Base-by-base conservation (phyloP, 2,797 vertebrate genomes). In the Nannoperca obscura region DNA sequence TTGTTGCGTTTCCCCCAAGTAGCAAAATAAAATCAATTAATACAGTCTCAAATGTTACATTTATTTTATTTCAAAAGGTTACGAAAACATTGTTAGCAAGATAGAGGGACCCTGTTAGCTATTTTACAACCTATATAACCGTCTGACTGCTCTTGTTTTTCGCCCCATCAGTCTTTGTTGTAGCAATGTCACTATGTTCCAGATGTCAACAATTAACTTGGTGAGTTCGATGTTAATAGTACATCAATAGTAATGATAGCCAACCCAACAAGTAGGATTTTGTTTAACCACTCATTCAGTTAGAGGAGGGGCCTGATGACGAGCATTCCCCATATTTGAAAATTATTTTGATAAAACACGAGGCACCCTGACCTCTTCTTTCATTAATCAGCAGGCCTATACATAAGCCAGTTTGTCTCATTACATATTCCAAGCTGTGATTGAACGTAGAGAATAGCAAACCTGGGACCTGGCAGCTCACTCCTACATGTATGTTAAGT, bases 301-400 rank as follows among this genome's bases (percentile, higher is more conserved):
- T 49, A 34, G 38, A 71, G 52, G 44, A 38, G 50, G 42, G 50
- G 68, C 58, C 69, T 53, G 71, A 83, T 85, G 75, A 74, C 65
- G 64, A 87, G 66, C 54, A 81, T 54, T 60, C 78, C 52, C 77
- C 81, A 78, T 71, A 73, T 77, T 85, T 66, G 63, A 82, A 80
- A 32, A 32, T 32, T 5, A 32, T 32, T 5, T 6, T 32, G 32
- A 32, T 32, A 32, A 32, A 32, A 32, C 32, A 32, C 32, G 32
- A 32, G 32, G 32, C 4, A 32, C 32, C 32, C 32, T 5, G 32
- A 32, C 64, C 80, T 93, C 75, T 86, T 94, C 86, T 93, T 91
- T 94, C 92, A 91, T 93, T 91, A 86, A 92, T 78, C 75, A 81
- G 59, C 47, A 52, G 44, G 62, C 49, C 82, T 89, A 87, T 87